Evolutionary conservation across 2,888 invertebrate genomes (phyloP), one percentile per base, ranked within the genome.

Genomic region (Emmelina monodactyla): DNA sequence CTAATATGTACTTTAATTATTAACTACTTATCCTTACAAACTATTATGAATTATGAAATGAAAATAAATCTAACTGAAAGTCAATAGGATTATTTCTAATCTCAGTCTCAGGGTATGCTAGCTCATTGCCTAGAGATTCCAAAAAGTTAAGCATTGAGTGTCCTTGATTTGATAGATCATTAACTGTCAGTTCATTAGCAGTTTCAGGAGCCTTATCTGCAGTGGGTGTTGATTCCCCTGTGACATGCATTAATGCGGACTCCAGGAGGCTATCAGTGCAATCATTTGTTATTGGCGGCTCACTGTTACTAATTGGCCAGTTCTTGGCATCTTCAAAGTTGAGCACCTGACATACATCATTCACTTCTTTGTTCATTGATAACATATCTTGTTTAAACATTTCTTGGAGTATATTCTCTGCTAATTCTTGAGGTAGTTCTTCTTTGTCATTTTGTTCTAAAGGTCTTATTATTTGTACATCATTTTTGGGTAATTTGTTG

Each of bases 61-160:
- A 62, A 53, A 75, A 78, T 53, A 76, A 58, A 50, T 76, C 78
- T 46, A 78, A 44, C 41, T 73, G 70, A 46, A 75, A 75, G 49
- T 78, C 76, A 44, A 69, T 65, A 49, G 58, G 43, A 53, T 58
- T 69, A 55, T 60, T 68, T 55, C 69, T 70, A 54, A 67, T 66
- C 45, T 71, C 71, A 59, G 71, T 64, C 53, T 68, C 75, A 32
- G 73, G 64, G 45, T 68, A 73, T 31, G 61, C 55, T 30, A 75
- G 48, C 43, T 72, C 73, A 50, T 62, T 73, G 35, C 66, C 64
- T 46, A 76, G 51, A 5, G 67, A 57, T 31, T 76, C 76, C 50
- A 76, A 59, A 49, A 76, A 76, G 50, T 69, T 71, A 48, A 78
- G 60, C 48, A 75, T 68, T 49, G 73, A 70, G 42, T 70, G 64